Evolutionary conservation across 2,888 invertebrate species (phyloP), one percentile per base, ranked within the genome.

Genomic region (Melipona bicolor): DNA sequence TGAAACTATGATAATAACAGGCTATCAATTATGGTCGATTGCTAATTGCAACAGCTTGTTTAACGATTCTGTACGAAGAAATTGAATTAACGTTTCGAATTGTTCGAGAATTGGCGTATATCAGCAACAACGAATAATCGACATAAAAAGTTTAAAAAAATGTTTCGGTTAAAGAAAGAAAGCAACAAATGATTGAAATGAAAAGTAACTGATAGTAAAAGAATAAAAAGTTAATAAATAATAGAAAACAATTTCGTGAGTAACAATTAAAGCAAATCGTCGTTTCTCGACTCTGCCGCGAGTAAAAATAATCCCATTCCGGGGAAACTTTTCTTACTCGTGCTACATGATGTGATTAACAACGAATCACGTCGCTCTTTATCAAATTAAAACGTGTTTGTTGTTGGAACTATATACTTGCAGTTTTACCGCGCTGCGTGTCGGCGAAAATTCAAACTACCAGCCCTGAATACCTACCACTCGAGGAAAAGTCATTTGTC

Each of bases 371-470:
- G 5, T n/a, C 56, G 5, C n/a, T 15, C 4, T n/a, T 3, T n/a
- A n/a, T 56, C 56, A 5, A n/a, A 21, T 56, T n/a, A n/a, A 56
- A n/a, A n/a, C 5, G n/a, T 15, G n/a, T 56, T n/a, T 56, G 15
- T 15, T 13, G 9, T 13, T n/a, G 2, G n/a, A 5, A 56, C 15
- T 0, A 0, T 2, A n/a, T n/a, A 56, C 13, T 56, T 56, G 13
- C 4, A n/a, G n/a, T n/a, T 56, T n/a, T n/a, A 13, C n/a, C 13
- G n/a, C 56, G 56, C 15, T 2, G 0, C 56, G 5, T 9, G 43
- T n/a, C 5, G 0, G 3, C n/a, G 2, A 56, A 13, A n/a, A n/a
- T 15, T n/a, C n/a, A n/a, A 5, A 56, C 5, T 1, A 2, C 5
- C 56, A 56, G 13, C 15, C 56, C n/a, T 3, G 56, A 56, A 56